Percentiles rank a stretch among this genome's conserved stretches.
Evolutionary conservation across 53 echinoderm and acorn worm species (phyloP).

Genomic region (Astropecten irregularis): DNA sequence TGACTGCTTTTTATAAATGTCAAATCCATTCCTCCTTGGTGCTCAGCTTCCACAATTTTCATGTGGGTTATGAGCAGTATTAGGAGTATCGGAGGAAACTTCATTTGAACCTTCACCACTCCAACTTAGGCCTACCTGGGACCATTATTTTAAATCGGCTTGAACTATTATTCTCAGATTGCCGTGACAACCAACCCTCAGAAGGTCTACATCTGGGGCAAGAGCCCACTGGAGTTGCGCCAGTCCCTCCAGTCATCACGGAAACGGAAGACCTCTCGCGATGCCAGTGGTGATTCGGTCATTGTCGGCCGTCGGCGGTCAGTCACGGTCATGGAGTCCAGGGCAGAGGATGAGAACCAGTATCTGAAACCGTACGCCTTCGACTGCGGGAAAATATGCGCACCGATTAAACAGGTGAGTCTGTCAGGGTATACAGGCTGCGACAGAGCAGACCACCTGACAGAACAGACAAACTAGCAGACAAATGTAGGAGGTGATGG

Average conservation of each 20-base stretch:
- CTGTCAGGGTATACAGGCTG: background rate
- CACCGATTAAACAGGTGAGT: conserved; percentile 68
- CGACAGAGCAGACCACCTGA: no score
- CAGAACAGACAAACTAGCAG: no score
- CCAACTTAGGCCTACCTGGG: no score
- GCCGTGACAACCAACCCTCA: conserved; percentile 81
- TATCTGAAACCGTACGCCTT: conserved; percentile 60
- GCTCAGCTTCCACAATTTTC: no score
- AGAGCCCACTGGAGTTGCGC: conserved; percentile 80
- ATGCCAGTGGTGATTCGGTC: conserved; percentile 16
- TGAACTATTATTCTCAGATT: no score
- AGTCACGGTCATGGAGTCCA: conserved; percentile 33
- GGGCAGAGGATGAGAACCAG: conserved; percentile 60
- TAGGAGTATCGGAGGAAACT: no score
- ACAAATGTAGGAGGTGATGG: no score
- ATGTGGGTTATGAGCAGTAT: no score
- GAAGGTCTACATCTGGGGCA: conserved; percentile 91
- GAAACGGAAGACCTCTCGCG: conserved; percentile 58
- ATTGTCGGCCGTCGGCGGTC: conserved; percentile 32
- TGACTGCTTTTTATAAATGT: no score
- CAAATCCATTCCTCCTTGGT: no score
- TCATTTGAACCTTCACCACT: no score
- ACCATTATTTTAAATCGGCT: no score
- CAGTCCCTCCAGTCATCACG: conserved; percentile 75
- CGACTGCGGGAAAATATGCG: conserved; percentile 48